phyloP scores from a whole-genome alignment of 2,797 vertebrate species.

The Todus mexicanus region DNA sequence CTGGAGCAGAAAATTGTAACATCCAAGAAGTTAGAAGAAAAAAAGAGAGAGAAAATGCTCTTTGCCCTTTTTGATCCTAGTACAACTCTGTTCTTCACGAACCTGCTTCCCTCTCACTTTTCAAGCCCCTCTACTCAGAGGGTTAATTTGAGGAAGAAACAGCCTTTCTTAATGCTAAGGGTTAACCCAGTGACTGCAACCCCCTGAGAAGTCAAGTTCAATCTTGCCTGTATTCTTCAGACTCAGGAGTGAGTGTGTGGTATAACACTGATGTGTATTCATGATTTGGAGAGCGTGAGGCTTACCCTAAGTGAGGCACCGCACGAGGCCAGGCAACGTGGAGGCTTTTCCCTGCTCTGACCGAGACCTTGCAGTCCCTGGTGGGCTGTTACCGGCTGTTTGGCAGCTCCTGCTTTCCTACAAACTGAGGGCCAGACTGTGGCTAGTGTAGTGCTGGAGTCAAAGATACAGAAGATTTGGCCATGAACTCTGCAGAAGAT shows the following conservation, averaged over 20 bases:
- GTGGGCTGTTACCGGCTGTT: neutral
- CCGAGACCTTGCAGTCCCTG: neutral
- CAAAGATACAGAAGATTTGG: neutral
- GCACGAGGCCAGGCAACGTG: fast-evolving
- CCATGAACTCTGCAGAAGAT: neutral
- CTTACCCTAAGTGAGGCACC: neutral
- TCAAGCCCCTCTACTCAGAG: neutral
- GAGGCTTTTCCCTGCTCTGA: neutral
- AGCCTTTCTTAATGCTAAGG: neutral
- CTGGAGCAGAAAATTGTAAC: neutral
- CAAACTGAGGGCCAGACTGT: neutral
- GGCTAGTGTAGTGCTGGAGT: neutral
- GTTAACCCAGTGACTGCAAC: neutral
- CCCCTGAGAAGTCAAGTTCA: neutral
- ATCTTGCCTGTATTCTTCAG: neutral
- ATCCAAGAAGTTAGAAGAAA: neutral
- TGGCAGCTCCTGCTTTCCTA: neutral
- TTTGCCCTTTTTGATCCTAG: neutral
- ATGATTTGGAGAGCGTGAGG: neutral
- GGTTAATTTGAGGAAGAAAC: neutral
- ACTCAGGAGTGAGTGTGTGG: neutral
- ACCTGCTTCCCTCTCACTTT: neutral
- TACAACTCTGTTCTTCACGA: neutral
- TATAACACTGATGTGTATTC: neutral
- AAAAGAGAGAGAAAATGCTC: neutral